Percentiles rank a stretch among this genome's conserved stretches.
Conservation (phyloP, 2,113 vertebrate species). For the Notiomystis cincta region DNA sequence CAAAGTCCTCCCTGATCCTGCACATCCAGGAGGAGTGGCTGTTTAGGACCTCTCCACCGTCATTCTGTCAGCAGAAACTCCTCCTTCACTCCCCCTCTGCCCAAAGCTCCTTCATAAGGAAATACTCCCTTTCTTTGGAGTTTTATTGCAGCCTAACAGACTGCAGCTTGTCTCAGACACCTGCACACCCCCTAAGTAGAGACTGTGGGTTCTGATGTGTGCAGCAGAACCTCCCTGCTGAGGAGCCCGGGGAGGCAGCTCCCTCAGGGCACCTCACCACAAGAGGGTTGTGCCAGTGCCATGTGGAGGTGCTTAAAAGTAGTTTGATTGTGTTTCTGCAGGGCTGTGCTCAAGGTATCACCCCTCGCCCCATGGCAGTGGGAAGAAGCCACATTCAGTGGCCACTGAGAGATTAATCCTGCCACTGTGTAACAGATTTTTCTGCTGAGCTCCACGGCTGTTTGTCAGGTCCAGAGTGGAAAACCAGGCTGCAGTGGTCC, state of each 20-base stretch:
- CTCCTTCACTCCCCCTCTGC: neutral
- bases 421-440: neutral
- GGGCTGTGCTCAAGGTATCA: neutral
- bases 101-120: neutral
- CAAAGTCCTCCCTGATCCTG: neutral
- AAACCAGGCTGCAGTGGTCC: neutral
- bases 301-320: neutral
- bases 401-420: neutral
- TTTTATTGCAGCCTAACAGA: neutral
- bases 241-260: neutral
- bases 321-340: neutral
- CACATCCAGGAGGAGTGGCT: neutral
- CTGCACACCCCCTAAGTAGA: neutral
- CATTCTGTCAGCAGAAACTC: neutral
- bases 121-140: neutral
- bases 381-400: neutral
- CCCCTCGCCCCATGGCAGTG: fast-evolving
- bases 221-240: neutral
- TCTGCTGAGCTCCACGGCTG: neutral
- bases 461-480: neutral
- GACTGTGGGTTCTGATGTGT: neutral
- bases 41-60: neutral
- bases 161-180: neutral
- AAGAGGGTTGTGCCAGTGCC: neutral
- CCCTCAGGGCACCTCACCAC: neutral